A percentile compares a stretch with the other conserved stretches of the same genome.
Evolutionary conservation across 2,797 vertebrate species (phyloP).

Genomic region (Eupleurogrammus muticus): DNA sequence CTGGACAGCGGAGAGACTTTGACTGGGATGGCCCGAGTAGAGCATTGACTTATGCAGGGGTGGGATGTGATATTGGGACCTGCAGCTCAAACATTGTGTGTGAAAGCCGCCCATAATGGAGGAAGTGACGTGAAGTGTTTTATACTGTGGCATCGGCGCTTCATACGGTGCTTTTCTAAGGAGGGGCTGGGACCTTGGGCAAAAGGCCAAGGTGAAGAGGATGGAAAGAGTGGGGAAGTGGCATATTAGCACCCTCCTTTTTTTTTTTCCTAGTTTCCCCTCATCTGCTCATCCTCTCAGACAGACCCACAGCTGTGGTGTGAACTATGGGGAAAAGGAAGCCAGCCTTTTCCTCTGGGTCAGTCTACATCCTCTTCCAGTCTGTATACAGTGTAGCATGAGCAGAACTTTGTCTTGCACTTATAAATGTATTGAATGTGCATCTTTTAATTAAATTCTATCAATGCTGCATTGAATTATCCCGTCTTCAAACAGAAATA

Average conservation of each 20-base stretch:
- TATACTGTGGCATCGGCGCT: conserved; percentile 2
- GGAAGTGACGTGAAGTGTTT: conserved; percentile 39
- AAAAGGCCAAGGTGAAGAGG: conserved; percentile 35
- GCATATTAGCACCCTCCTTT: conserved; percentile 32
- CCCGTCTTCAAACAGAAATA: neutral
- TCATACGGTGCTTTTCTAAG: conserved; percentile 36
- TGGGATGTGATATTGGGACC: too few relatives aligned
- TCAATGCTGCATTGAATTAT: conserved; percentile 2
- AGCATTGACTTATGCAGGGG: too few relatives aligned
- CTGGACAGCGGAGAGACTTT: conserved; percentile 12
- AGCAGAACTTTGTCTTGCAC: neutral
- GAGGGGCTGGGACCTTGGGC: conserved; percentile 46
- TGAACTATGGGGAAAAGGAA: conserved; percentile 63
- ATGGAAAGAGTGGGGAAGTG: conserved; percentile 40
- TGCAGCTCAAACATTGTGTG: conserved; percentile 47
- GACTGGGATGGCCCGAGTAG: too few relatives aligned
- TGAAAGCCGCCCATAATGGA: conserved; percentile 32
- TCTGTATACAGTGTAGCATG: conserved; percentile 10
- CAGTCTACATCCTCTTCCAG: conserved; percentile 65
- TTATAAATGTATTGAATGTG: neutral
- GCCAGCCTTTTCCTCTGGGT: conserved; percentile 64
- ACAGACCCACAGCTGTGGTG: conserved; percentile 69
- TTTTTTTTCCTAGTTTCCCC: conserved; percentile 19
- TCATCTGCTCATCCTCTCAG: conserved; percentile 56
- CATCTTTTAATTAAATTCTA: neutral